Percentiles rank a stretch among this genome's conserved stretches.
phyloP scores from a whole-genome alignment of 2,888 invertebrate genomes.

The Ophion obscuratus region DNA sequence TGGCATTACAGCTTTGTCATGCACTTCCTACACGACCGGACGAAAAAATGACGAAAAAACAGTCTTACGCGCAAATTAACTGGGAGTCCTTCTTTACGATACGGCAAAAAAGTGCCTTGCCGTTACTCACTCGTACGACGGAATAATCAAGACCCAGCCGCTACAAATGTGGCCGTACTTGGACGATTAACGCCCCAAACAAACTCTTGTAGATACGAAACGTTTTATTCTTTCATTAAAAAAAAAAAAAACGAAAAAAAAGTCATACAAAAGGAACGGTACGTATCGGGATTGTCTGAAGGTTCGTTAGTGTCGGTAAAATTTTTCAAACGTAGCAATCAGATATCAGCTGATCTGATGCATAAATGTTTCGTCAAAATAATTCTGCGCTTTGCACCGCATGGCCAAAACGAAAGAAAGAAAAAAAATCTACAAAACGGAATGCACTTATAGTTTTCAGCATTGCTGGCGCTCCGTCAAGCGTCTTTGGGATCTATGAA shows the following conservation, averaged over 20 bases:
- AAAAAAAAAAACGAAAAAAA: too few relatives aligned
- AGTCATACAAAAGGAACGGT: too few relatives aligned
- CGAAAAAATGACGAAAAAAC: background rate
- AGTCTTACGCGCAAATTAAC: background rate
- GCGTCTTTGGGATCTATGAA: background rate
- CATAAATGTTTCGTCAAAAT: background rate
- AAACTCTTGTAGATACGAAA: too few relatives aligned
- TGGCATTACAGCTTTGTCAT: background rate
- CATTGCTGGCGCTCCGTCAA: background rate
- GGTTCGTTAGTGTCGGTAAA: too few relatives aligned
- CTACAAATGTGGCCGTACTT: too few relatives aligned
- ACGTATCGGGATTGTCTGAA: too few relatives aligned
- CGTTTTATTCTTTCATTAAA: too few relatives aligned
- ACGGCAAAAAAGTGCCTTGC: background rate
- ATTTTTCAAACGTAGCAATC: too few relatives aligned
- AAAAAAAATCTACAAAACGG: background rate
- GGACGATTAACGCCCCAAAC: too few relatives aligned
- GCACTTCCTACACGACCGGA: background rate
- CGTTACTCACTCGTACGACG: too few relatives aligned
- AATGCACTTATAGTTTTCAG: background rate
- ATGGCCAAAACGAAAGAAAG: background rate
- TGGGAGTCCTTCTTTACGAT: background rate
- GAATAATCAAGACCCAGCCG: too few relatives aligned
- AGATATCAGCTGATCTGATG: too few relatives aligned
- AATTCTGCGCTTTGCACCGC: background rate